Evolutionary conservation across 2,888 invertebrate genomes (phyloP), one percentile per base, ranked within the genome.

Genomic region (Phortica okadai): DNA sequence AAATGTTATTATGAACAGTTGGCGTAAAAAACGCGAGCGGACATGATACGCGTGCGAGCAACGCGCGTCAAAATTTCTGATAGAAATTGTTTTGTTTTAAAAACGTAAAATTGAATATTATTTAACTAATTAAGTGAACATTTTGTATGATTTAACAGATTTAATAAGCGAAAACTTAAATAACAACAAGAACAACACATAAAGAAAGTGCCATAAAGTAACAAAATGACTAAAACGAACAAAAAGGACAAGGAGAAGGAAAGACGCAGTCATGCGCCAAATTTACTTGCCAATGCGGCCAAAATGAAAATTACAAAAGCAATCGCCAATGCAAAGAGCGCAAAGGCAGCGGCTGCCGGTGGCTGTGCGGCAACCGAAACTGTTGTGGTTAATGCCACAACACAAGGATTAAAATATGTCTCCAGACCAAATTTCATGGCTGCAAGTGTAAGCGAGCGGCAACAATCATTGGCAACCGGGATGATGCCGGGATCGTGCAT

Each of bases 241-340:
- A 88, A 83, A 62, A 88, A 88, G 81, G 84, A 82, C 21, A 86
- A 82, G 74, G 80, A 82, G 25, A 86, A 82, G 67, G 69, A 74
- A 42, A 56, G 74, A 64, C 64, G 33, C 59, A 62, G 25, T 7
- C 16, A 74, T 70, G 73, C 74, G 58, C 33, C 79, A 11, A 83
- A 81, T 70, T 81, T 90, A 70, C 79, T 90, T 50, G 78, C 86
- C 14, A 90, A 83, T 81, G 90, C 90, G 50, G 89, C 83, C 66
- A 89, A 90, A 83, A 90, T 88, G 87, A 90, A 90, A 82, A 88
- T 89, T 58, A 83, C 83, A 25, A 90, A 84, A 78, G 84, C 88
- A 8, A 81, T 83, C 66, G 78, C 81, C 25, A 89, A 90, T 81
- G 77, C 87, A 21, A 89, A 88, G 74, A 59, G 59, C 21, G 70